phyloP scores from a whole-genome alignment of 2,888 invertebrate genomes.

The Chorisops tibialis region DNA sequence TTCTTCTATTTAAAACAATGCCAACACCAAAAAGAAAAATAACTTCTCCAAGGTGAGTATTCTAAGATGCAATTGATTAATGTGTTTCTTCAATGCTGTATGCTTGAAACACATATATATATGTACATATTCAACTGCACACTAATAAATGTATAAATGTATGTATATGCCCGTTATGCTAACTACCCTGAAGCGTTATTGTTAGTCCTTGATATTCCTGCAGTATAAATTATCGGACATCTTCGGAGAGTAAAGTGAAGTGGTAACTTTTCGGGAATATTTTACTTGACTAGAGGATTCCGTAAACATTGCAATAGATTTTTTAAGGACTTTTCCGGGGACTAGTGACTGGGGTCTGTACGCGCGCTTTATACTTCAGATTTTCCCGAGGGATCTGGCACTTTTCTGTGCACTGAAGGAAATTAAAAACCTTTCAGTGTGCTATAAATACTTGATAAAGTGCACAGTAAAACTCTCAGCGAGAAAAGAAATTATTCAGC shows the following conservation, averaged over 20 bases:
- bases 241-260: constrained; percentile 8
- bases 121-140: background rate
- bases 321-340: background rate
- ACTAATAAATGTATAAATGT: background rate
- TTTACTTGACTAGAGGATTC: constrained; percentile 1
- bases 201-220: background rate
- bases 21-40: constrained; percentile 25
- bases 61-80: constrained; percentile 27
- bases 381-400: constrained; percentile 23
- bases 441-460: constrained; percentile 30
- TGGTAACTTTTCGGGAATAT: constrained; percentile 16
- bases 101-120: constrained; percentile 16
- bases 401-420: constrained; percentile 24
- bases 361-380: background rate
- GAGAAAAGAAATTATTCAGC: constrained; percentile 26
- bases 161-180: background rate
- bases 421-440: constrained; percentile 29
- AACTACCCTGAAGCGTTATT: background rate
- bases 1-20: constrained; percentile 24
- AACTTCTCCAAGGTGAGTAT: constrained; percentile 14
- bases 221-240: constrained; percentile 15
- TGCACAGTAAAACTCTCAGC: constrained; percentile 28
- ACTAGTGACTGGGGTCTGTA: no score
- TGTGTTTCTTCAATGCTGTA: constrained; percentile 13
- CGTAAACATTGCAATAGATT: constrained; percentile 19